phyloP scores from a whole-genome alignment of 2,888 invertebrate genomes.

The Cephus pulcher region DNA sequence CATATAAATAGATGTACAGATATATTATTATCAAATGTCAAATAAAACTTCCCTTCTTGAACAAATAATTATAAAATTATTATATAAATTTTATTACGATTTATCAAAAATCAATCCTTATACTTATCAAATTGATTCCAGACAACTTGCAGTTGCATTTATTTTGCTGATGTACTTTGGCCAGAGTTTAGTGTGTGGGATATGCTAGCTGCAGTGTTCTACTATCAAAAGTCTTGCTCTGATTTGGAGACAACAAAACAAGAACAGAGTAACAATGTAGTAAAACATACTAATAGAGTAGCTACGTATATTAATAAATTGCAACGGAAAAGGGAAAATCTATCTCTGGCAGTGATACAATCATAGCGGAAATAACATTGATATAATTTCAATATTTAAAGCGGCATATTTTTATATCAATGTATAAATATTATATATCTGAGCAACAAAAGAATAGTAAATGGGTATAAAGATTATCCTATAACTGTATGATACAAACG shows the following conservation, averaged over 20 bases:
- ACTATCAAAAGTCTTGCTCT: slow-evolving; percentile 79
- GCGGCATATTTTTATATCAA: neutral
- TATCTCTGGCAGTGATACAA: slow-evolving; percentile 16
- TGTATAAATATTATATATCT: neutral
- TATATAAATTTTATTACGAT: neutral
- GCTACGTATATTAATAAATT: slow-evolving; percentile 46
- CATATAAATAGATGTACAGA: slow-evolving; percentile 4
- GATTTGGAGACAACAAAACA: slow-evolving; percentile 37
- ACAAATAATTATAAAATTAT: neutral
- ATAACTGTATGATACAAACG: neutral
- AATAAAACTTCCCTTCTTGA: neutral
- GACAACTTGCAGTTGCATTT: slow-evolving; percentile 82
- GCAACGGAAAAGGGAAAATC: slow-evolving; percentile 38
- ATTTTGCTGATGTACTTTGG: slow-evolving; percentile 93
- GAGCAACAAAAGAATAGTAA: neutral
- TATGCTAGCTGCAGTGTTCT: slow-evolving; percentile 85
- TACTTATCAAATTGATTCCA: slow-evolving; percentile 61
- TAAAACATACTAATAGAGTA: slow-evolving; percentile 41
- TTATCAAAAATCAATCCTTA: slow-evolving; percentile 15
- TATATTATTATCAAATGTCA: neutral
- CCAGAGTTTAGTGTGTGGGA: slow-evolving; percentile 97
- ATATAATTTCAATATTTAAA: neutral
- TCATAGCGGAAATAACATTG: neutral
- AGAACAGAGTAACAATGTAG: slow-evolving; percentile 28
- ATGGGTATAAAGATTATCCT: neutral